These are phyloP conservation scores for Pseudopipra pipra DNA, from an alignment of 2,113 vertebrate genomes.

Conservation along the genomic window DNA sequence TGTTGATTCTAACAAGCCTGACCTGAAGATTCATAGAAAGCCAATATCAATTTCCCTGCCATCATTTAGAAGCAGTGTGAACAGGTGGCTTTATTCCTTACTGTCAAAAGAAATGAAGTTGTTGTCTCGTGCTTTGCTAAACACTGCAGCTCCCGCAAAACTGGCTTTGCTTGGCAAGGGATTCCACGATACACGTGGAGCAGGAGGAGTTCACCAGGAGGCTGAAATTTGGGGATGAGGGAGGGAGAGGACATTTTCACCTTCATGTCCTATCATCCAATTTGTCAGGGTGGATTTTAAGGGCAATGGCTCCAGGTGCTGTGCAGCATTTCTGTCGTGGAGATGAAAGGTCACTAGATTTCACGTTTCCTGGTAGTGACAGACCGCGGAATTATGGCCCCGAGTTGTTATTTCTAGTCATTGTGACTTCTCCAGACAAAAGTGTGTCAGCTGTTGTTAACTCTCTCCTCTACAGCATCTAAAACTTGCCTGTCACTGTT, in stretches of 20 bases:
- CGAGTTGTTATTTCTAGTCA: constrained; percentile 28
- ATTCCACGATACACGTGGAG: rapidly evolving
- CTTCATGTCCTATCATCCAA: background rate
- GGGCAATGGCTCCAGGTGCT: constrained; percentile 29
- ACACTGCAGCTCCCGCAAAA: background rate
- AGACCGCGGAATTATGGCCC: constrained; percentile 40
- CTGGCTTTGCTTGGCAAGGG: background rate
- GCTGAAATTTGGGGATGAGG: background rate
- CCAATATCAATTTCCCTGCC: background rate
- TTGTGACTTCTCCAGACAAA: constrained; percentile 34
- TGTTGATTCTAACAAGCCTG: background rate
- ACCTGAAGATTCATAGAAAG: constrained; percentile 34
- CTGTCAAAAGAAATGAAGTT: background rate
- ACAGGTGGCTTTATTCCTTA: background rate
- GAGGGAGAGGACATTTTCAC: background rate
- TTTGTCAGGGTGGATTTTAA: constrained; percentile 34
- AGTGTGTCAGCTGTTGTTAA: constrained; percentile 47
- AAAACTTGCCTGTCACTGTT: background rate
- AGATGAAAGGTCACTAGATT: constrained; percentile 59
- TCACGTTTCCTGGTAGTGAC: constrained; percentile 50
- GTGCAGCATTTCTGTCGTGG: background rate
- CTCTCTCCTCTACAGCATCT: background rate
- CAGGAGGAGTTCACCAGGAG: background rate
- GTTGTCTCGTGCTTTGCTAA: background rate
- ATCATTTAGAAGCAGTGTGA: constrained; percentile 14